Evolutionary conservation across 2,113 vertebrate species (phyloP), one percentile per base, ranked within the genome.

Genomic region (Paralichthys olivaceus): DNA sequence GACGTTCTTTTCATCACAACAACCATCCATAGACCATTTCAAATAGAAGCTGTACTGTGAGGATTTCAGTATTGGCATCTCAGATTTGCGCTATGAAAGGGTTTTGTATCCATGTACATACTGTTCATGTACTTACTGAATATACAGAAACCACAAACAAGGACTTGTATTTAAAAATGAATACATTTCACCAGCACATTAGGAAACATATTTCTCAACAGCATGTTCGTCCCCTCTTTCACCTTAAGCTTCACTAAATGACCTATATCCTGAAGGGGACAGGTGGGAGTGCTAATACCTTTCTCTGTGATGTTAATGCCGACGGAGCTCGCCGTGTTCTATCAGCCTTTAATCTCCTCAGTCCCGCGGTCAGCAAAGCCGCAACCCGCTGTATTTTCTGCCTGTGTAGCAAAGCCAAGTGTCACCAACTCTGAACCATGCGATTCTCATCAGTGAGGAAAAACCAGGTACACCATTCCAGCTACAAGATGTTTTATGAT

Each of bases 281-380:
- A 77, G 88, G 84, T 88, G 83, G 69, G 84, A 72, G 77, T 3
- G 0, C 63, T 88, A 84, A 86, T 75, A 40, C 73, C 45, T 65
- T 74, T 61, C 26, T 74, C 59, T 77, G 60, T 75, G 63, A 72
- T 77, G 60, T 72, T 53, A 81, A 77, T 70, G 68, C 62, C 3
- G 28, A 22, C 19, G 22, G 3, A 22, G 19, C 69, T 80, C 3
- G 0, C 55, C 45, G 59, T 60, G 23, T 65, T 72, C 47, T 71
- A 55, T 83, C 77, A 85, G 82, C 72, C 77, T 84, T 84, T 91
- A 92, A 92, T 91, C 85, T 86, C 26, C 40, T 84, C 82, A 66
- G 60, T 72, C 66, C 78, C 76, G 20, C 4, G 1, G 5, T 66
- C 81, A 69, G 78, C 65, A 80, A 84, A 86, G 80, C 75, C 22